Evolutionary conservation across 2,888 invertebrate genomes (phyloP).

Genomic region (Drosophila mayaguana): DNA sequence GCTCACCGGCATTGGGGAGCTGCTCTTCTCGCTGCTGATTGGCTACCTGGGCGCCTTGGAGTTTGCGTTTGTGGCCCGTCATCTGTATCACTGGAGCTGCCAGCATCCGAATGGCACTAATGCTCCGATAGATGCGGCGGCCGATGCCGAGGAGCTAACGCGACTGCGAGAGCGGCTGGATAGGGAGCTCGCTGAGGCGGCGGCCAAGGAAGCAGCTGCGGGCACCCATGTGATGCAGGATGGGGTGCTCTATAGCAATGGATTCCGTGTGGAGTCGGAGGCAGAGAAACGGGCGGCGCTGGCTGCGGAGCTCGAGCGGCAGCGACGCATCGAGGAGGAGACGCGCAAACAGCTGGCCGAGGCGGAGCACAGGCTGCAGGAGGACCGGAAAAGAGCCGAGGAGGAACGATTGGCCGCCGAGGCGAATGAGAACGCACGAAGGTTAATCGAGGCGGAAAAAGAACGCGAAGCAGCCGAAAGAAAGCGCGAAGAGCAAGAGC

Average conservation of each 20-base stretch:
- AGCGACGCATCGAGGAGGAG: slow-evolving; percentile 78
- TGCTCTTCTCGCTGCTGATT: slow-evolving; percentile 90
- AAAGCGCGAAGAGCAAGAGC: slow-evolving; percentile 30
- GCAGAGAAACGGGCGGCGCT: slow-evolving; percentile 54
- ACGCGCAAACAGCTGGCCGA: slow-evolving; percentile 77
- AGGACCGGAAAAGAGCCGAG: slow-evolving; percentile 56
- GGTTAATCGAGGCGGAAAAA: slow-evolving; percentile 51
- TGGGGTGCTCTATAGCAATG: slow-evolving; percentile 83
- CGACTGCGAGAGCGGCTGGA: slow-evolving; percentile 80
- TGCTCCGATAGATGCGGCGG: slow-evolving; percentile 40
- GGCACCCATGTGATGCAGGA: slow-evolving; percentile 83
- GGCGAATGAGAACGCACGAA: slow-evolving; percentile 53
- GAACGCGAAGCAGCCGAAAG: slow-evolving; percentile 30
- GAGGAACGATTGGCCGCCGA: slow-evolving; percentile 39
- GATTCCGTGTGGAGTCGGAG: slow-evolving; percentile 81
- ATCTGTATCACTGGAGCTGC: slow-evolving; percentile 83
- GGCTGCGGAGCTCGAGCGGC: slow-evolving; percentile 79
- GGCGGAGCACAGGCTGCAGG: slow-evolving; percentile 75
- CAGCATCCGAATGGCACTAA: slow-evolving; percentile 64
- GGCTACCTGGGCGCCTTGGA: slow-evolving; percentile 91
- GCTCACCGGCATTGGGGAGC: slow-evolving; percentile 88
- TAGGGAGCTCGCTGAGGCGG: slow-evolving; percentile 68
- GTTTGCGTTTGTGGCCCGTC: slow-evolving; percentile 83
- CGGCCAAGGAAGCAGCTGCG: slow-evolving; percentile 63
- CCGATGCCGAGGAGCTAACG: slow-evolving; percentile 70